Evolutionary conservation across 2,113 vertebrate species (phyloP).

Genomic region (Mesoclemmys tuberculata): DNA sequence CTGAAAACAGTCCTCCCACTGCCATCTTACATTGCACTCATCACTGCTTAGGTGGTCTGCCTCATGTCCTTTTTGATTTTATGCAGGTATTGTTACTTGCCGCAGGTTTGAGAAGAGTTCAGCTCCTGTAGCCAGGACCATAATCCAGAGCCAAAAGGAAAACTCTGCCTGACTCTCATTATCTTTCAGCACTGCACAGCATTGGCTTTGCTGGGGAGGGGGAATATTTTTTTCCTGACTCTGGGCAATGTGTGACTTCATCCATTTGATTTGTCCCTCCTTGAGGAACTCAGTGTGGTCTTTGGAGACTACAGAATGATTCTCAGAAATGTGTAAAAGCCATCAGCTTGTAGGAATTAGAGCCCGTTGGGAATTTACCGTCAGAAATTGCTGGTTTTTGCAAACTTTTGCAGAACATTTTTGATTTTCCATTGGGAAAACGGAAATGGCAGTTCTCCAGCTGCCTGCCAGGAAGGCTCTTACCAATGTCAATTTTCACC

Average conservation of each 20-base stretch:
- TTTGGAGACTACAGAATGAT: constrained; percentile 21
- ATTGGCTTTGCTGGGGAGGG: constrained; percentile 25
- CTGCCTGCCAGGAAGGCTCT: background rate
- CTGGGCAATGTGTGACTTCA: constrained; percentile 31
- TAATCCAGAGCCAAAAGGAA: constrained; percentile 39
- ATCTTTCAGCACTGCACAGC: constrained; percentile 33
- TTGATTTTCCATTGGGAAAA: background rate
- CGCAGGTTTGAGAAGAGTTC: background rate
- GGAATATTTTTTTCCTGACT: background rate
- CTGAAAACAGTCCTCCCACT: background rate
- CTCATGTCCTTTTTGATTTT: background rate
- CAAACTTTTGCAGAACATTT: background rate
- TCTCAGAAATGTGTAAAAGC: constrained; percentile 29
- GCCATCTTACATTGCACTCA: background rate
- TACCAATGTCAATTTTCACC: background rate
- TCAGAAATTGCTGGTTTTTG: background rate
- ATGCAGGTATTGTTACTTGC: background rate
- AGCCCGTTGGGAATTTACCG: background rate
- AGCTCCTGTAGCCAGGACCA: background rate
- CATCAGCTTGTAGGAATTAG: background rate
- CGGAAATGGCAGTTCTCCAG: background rate
- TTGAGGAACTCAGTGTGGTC: background rate
- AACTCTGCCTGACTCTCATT: constrained; percentile 44
- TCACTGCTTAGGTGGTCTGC: background rate
- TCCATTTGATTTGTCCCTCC: background rate